Conservation (phyloP, 2,113 vertebrate species). For the Lipophrys pholis region DNA sequence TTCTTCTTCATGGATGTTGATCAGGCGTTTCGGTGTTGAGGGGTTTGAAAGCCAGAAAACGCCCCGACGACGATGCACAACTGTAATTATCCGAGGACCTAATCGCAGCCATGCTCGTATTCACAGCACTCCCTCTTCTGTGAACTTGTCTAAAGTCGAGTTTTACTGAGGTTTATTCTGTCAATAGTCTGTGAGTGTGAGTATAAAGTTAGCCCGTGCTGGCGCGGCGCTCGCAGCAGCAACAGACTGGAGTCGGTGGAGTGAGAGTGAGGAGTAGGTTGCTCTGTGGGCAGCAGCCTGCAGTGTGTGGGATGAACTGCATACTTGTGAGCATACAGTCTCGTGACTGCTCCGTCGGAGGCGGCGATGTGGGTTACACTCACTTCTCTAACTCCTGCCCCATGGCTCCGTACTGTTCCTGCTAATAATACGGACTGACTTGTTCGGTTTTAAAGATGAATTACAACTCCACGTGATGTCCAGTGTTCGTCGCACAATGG, state of each 20-base stretch:
- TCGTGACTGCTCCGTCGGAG: constrained; percentile 54
- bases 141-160: too few species aligned
- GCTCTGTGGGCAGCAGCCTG: constrained; percentile 60
- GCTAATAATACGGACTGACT: constrained; percentile 35
- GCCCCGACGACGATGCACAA: too few species aligned
- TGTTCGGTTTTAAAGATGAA: constrained; percentile 36
- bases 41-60: too few species aligned
- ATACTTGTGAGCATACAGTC: constrained; percentile 72
- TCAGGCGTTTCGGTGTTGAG: too few species aligned
- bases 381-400: constrained; percentile 33
- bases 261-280: constrained; percentile 38
- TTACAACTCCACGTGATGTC: constrained; percentile 39
- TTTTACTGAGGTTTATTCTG: too few species aligned
- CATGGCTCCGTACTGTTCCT: constrained; percentile 74
- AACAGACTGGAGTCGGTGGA: constrained; percentile 57
- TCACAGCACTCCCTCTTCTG: too few species aligned
- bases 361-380: constrained; percentile 24
- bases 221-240: background rate
- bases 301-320: constrained; percentile 75
- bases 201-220: background rate
- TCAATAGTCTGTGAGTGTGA: background rate
- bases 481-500: constrained; percentile 31
- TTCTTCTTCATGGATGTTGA: too few species aligned
- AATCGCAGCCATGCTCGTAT: too few species aligned
- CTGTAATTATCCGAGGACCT: too few species aligned